A percentile compares a stretch with the other conserved stretches of the same genome.
phyloP scores from a whole-genome alignment of 2,113 vertebrate genomes.

The Romanogobio albipinnatus region DNA sequence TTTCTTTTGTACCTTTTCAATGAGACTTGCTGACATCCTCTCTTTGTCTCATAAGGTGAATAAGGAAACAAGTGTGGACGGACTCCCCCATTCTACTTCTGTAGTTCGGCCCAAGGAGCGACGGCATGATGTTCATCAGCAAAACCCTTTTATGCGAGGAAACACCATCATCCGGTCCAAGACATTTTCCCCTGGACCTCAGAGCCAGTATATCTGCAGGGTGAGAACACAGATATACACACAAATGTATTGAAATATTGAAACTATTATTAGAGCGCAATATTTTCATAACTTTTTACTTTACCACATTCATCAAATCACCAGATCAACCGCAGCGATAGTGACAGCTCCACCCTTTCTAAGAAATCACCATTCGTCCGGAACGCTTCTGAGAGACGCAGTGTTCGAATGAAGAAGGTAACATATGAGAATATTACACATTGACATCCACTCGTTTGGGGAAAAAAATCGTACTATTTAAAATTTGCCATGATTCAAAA shows the following conservation, averaged over 20 bases:
- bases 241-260: neutral
- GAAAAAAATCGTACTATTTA: neutral
- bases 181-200: slow-evolving; percentile 96
- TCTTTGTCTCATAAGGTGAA: slow-evolving; percentile 66
- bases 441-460: neutral
- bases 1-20: neutral
- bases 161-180: slow-evolving; percentile 98
- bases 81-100: slow-evolving; percentile 68
- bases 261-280: neutral
- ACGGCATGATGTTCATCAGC: slow-evolving; percentile 76
- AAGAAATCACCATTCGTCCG: slow-evolving; percentile 94
- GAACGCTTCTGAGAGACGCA: slow-evolving; percentile 92
- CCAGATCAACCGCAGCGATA: slow-evolving; percentile 96
- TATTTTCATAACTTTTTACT: neutral
- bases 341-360: slow-evolving; percentile 95
- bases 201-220: slow-evolving; percentile 97
- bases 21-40: neutral
- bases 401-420: slow-evolving; percentile 95
- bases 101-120: slow-evolving; percentile 94
- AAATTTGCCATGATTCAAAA: too few relatives aligned
- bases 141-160: slow-evolving; percentile 87
- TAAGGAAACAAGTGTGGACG: slow-evolving; percentile 90
- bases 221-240: slow-evolving; percentile 73
- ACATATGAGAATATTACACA: slow-evolving; percentile 33
- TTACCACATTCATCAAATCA: neutral